Percentiles rank a stretch among this genome's conserved stretches.
phyloP scores from a whole-genome alignment of 2,113 vertebrate species.

The Bubo scandiacus region DNA sequence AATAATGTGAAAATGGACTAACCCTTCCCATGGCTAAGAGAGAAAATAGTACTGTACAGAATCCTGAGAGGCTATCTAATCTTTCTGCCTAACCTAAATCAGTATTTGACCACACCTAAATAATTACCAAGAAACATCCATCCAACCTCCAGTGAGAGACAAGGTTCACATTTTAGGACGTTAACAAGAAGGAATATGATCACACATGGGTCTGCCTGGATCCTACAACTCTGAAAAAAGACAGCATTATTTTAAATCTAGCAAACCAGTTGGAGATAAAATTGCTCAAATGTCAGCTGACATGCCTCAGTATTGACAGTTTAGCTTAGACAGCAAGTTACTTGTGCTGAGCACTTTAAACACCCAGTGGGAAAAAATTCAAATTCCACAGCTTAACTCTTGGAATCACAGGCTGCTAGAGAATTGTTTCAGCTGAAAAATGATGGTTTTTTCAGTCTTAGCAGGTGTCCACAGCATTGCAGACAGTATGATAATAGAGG shows the following conservation, averaged over 20 bases:
- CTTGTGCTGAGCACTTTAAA: constrained; percentile 59
- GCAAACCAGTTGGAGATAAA: constrained; percentile 45
- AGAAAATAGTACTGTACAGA: neutral
- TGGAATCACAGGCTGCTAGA: constrained; percentile 47
- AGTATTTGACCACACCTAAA: neutral
- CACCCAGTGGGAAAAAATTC: constrained; percentile 62
- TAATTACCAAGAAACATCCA: neutral
- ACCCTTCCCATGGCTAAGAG: neutral
- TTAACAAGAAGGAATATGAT: neutral
- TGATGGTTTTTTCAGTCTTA: constrained; percentile 47
- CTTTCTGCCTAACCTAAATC: neutral
- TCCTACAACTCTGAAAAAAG: constrained; percentile 22
- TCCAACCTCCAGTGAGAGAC: neutral
- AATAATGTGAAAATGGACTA: neutral
- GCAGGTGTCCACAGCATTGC: constrained; percentile 47
- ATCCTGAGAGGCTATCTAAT: neutral
- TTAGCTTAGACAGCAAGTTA: constrained; percentile 64
- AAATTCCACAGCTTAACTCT: constrained; percentile 43
- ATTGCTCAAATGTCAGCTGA: constrained; percentile 57
- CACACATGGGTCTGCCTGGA: neutral
- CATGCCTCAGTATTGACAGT: constrained; percentile 61
- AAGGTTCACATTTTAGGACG: neutral
- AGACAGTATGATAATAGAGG: constrained; percentile 55
- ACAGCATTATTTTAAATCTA: constrained; percentile 47
- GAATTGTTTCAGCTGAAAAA: constrained; percentile 61